Base-by-base conservation (phyloP, 2,888 invertebrate genomes). In the Drosophila suboccidentalis region DNA sequence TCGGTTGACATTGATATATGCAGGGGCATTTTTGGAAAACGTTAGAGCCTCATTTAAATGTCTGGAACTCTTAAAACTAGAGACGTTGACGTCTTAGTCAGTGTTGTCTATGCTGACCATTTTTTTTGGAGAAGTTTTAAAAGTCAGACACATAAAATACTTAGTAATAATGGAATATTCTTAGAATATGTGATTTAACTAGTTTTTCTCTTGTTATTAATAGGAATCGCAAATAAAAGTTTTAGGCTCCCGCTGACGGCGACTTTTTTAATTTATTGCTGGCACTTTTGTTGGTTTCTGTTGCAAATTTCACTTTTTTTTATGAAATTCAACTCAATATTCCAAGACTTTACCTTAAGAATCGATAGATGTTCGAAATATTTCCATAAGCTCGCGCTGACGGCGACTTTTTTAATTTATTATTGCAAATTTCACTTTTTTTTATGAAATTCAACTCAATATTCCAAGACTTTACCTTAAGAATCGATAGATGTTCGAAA, bases 1-100 rank as follows among this genome's bases (percentile, higher is more conserved):
- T 32, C 3, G 10, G 10, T 15, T 39, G 53, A 53, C 53, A 53
- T 15, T 53, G 53, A 53, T 26, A 53, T 26, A 53, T 53, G 53
- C 26, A 3, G 11, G 26, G 34, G 26, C 8, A 53, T 39, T 26
- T 15, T 3, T n/a, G 5, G 22, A 19, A 36, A 26, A 10, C 38
- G 39, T 39, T 11, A 39, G 39, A 53, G 39, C n/a, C 36, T n/a
- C 39, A 39, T 53, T 39, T 39, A 26, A 26, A 15, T 53, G 53
- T 39, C 38, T 39, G 50, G 19, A 8, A 19, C 5, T 13, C 9
- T 10, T 9, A 15, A 15, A 13, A 36, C 9, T 10, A n/a, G 26
- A 29, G 19, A 50, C 19, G 9, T 36, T 32, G 49, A 34, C 11
- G 3, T 49, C 32, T 50, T 50, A 36, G 36, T 36, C 34, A 36